Percentiles rank a stretch among this genome's conserved stretches.
These are phyloP conservation scores for Ameiurus melas DNA, from an alignment of 2,113 vertebrate genomes.

Conservation along the genomic window DNA sequence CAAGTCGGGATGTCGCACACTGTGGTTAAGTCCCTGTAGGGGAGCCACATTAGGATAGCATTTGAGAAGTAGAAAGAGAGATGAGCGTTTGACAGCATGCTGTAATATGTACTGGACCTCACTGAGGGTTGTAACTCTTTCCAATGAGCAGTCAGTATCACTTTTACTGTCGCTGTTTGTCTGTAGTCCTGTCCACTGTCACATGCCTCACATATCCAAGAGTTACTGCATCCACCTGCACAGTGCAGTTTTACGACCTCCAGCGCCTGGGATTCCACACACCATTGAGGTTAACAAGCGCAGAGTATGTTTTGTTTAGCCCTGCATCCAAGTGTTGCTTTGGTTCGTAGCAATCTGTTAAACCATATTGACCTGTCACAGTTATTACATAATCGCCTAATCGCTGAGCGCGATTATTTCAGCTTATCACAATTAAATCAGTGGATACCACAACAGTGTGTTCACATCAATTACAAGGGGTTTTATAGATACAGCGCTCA, in stretches of 20 bases:
- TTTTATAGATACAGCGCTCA: neutral
- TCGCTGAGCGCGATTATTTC: neutral
- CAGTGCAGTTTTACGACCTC: constrained; percentile 27
- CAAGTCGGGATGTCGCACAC: constrained; percentile 5
- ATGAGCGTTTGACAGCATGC: constrained; percentile 34
- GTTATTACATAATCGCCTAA: neutral
- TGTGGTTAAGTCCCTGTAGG: constrained; percentile 33
- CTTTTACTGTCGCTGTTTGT: constrained; percentile 28
- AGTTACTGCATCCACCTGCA: constrained; percentile 39
- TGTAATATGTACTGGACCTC: constrained; percentile 21
- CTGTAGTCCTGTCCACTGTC: constrained; percentile 27
- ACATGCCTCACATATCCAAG: constrained; percentile 34
- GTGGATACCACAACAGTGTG: neutral
- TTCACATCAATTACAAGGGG: neutral
- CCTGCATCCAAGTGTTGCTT: neutral
- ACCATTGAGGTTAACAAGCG: neutral
- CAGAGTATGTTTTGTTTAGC: constrained; percentile 4
- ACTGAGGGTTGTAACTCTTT: constrained; percentile 41
- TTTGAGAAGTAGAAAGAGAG: neutral
- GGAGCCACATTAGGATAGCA: constrained; percentile 25
- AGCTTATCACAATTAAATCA: neutral
- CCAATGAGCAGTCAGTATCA: constrained; percentile 35
- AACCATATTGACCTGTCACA: neutral
- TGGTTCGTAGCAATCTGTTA: constrained; percentile 1
- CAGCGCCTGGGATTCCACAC: neutral